phyloP scores from a whole-genome alignment of 2,797 vertebrate species.

The Steatocranus sp. region DNA sequence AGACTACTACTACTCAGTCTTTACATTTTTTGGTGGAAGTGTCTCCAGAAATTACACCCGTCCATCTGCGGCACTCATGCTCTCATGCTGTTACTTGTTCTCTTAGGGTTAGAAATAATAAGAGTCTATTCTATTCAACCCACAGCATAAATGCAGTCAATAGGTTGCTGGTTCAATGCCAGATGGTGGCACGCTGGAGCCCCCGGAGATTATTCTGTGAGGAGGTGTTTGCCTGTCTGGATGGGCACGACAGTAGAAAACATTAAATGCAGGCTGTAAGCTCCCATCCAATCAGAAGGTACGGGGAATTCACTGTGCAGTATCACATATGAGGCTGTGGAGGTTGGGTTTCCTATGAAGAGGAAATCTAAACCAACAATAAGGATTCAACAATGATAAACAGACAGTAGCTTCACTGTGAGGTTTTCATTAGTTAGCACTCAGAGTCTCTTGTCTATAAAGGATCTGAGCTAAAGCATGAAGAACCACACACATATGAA shows the following conservation, averaged over 20 bases:
- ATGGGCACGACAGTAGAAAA: fast-evolving
- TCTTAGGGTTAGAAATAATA: not conserved
- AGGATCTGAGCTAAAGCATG: not conserved
- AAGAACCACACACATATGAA: not conserved
- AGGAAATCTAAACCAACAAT: fast-evolving
- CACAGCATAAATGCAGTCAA: fast-evolving
- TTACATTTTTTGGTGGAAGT: not conserved
- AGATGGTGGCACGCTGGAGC: not conserved
- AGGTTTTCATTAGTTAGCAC: not conserved
- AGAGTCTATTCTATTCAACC: not conserved
- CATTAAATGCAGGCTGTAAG: not conserved
- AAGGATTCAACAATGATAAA: not conserved
- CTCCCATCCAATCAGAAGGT: not conserved
- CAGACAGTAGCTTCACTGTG: not conserved
- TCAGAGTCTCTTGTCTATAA: too few relatives aligned
- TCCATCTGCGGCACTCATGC: not conserved
- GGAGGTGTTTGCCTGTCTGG: not conserved
- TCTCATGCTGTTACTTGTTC: not conserved
- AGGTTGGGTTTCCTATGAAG: not conserved
- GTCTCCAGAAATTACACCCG: not conserved
- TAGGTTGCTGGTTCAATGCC: not conserved
- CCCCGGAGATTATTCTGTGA: not conserved
- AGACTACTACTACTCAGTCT: not conserved
- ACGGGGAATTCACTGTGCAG: not conserved
- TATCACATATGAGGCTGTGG: not conserved